Evolutionary conservation across 2,113 vertebrate species (phyloP).

Genomic region (Forbesichthys papilliferus): DNA sequence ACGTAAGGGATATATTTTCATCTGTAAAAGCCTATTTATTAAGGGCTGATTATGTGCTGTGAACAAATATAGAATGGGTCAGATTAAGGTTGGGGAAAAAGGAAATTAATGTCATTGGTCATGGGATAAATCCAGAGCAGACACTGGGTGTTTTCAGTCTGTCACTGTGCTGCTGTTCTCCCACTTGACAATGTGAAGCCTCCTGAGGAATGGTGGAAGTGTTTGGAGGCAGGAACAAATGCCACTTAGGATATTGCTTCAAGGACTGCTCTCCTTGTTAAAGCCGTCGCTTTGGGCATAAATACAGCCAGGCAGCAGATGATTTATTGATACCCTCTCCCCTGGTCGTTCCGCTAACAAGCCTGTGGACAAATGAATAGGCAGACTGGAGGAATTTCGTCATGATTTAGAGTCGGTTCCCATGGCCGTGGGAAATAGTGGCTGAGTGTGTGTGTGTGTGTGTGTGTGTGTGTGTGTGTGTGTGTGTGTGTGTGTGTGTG

Average conservation of each 20-base stretch:
- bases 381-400: conserved; percentile 61
- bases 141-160: conserved; percentile 33
- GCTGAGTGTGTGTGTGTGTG: conserved; percentile 16
- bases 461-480: conserved; percentile 16
- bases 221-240: conserved; percentile 52
- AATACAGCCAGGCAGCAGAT: conserved; percentile 61
- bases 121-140: conserved; percentile 55
- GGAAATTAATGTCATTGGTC: conserved; percentile 68
- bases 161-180: conserved; percentile 24
- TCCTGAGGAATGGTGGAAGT: conserved; percentile 46
- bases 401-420: conserved; percentile 66
- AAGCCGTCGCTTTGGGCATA: conserved; percentile 69
- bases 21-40: conserved; percentile 39
- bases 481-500: conserved; percentile 5
- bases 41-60: conserved; percentile 50
- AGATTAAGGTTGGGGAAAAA: conserved; percentile 68
- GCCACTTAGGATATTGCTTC: conserved; percentile 77
- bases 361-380: conserved; percentile 69
- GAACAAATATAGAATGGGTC: conserved; percentile 49
- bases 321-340: conserved; percentile 71
- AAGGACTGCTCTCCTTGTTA: conserved; percentile 68
- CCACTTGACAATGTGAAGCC: conserved; percentile 63
- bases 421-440: conserved; percentile 48
- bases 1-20: conserved; percentile 56
- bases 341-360: conserved; percentile 65